Conservation (phyloP, 2,113 vertebrate genomes). For the Ovis canadensis region DNA sequence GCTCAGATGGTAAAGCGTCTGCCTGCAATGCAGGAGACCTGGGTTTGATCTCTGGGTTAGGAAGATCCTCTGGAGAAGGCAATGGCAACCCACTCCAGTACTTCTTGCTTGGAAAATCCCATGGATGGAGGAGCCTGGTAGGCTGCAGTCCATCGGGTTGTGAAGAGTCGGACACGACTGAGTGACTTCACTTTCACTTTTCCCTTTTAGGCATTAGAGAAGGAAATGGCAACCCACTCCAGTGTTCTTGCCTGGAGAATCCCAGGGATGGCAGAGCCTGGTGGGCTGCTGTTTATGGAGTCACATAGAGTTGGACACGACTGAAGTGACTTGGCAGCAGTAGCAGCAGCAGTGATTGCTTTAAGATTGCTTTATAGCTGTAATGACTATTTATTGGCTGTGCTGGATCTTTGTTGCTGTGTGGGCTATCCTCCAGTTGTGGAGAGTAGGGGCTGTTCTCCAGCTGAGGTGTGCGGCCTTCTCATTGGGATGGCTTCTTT, state of each 20-base stretch:
- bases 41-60: not conserved
- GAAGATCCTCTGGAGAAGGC: not conserved
- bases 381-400: not conserved
- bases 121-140: not conserved
- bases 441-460: not conserved
- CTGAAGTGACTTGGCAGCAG: too few relatives aligned
- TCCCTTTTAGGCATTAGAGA: not conserved
- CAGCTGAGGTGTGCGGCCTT: not conserved
- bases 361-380: not conserved
- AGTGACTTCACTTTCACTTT: not conserved
- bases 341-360: not conserved
- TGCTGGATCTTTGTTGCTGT: not conserved
- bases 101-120: not conserved
- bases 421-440: not conserved
- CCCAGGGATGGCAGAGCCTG: too few relatives aligned
- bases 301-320: too few relatives aligned
- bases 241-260: too few relatives aligned
- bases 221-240: too few relatives aligned
- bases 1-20: not conserved
- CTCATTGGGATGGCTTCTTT: not conserved
- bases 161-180: not conserved
- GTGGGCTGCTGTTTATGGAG: too few relatives aligned
- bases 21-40: not conserved
- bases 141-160: not conserved
- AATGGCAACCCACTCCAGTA: not conserved